These are phyloP conservation scores for Smutsia gigantea DNA, from an alignment of 2,797 vertebrate species.

Conservation along the genomic window DNA sequence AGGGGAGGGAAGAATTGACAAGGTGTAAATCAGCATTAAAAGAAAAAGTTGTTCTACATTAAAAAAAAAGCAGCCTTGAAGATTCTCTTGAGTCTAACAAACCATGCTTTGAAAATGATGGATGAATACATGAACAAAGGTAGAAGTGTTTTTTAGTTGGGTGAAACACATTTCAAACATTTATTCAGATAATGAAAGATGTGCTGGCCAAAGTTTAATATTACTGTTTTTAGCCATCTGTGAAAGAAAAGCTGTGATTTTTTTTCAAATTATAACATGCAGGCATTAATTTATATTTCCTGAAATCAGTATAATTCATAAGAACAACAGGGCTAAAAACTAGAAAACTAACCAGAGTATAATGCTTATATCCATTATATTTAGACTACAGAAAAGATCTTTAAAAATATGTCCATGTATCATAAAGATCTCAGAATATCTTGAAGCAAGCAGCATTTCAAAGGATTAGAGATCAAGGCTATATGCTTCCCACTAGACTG, in stretches of 20 bases:
- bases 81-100: neutral
- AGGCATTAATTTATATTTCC: constrained; percentile 23
- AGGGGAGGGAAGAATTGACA: neutral
- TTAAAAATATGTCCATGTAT: neutral
- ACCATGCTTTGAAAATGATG: constrained; percentile 28
- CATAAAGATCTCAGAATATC: neutral
- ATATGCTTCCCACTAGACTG: neutral
- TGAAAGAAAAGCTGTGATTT: neutral
- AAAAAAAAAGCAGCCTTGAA: neutral
- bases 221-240: constrained; percentile 61
- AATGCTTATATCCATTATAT: neutral
- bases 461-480: neutral
- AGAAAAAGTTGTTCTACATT: neutral
- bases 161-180: constrained; percentile 37
- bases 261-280: constrained; percentile 26
- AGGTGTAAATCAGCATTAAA: neutral
- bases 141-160: neutral
- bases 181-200: constrained; percentile 57
- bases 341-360: neutral
- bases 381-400: neutral
- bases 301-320: constrained; percentile 1
- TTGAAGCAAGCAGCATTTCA: neutral
- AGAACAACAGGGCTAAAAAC: neutral
- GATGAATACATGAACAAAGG: neutral
- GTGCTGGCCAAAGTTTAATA: neutral